Evolutionary conservation across 2,113 vertebrate species (phyloP).

Genomic region (Delphinus delphis): DNA sequence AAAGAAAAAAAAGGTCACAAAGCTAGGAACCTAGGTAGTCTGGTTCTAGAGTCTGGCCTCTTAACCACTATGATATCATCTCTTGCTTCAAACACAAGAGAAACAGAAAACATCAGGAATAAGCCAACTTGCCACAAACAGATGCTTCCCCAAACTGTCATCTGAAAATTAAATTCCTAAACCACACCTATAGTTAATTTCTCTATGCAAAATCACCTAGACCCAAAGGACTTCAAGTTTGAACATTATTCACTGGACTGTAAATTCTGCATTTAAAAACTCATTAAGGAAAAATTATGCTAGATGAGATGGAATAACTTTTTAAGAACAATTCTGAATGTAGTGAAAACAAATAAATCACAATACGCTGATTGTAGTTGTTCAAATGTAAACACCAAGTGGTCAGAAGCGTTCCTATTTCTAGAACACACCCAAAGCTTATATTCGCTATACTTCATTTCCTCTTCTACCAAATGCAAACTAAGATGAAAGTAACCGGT

Average conservation of each 20-base stretch:
- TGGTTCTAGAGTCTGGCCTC: not conserved
- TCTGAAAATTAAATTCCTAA: not conserved
- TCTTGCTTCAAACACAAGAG: not conserved
- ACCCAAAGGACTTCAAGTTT: not conserved
- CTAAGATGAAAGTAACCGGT: not conserved
- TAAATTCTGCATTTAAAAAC: not conserved
- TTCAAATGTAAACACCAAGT: slow-evolving; percentile 44
- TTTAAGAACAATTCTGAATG: not conserved
- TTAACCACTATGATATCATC: not conserved
- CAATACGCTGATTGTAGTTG: not conserved
- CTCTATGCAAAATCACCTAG: not conserved
- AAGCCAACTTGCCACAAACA: not conserved
- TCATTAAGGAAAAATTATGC: not conserved
- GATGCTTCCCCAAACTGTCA: not conserved
- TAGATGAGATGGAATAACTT: slow-evolving; percentile 7
- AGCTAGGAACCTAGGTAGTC: not conserved
- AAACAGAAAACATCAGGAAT: not conserved
- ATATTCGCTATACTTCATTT: not conserved
- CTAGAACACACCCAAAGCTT: not conserved
- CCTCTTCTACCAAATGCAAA: slow-evolving; percentile 57
- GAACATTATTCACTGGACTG: not conserved
- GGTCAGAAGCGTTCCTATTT: not conserved
- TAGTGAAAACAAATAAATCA: slow-evolving; percentile 46
- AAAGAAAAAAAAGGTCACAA: not conserved
- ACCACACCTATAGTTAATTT: not conserved